These are phyloP conservation scores for Rhopalosiphum maidis DNA, from an alignment of 1,140 invertebrate species.

Conservation along the genomic window DNA sequence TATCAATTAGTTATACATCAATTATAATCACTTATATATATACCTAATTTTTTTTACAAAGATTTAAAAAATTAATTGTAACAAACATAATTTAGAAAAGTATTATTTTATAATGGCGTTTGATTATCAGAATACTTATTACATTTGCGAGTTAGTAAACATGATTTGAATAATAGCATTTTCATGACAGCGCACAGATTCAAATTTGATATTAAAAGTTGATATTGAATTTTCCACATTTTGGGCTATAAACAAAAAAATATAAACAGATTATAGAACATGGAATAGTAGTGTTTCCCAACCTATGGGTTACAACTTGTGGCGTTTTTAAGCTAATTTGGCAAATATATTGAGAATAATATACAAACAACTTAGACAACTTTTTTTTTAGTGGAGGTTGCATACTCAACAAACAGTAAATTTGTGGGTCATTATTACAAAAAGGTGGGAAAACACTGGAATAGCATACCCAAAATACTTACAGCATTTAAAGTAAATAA, in stretches of 20 bases:
- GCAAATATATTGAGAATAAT: too few species aligned
- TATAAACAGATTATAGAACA: background rate
- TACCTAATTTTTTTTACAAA: too few species aligned
- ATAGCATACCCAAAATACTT: slow-evolving; percentile 61
- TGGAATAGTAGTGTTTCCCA: background rate
- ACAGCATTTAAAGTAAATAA: slow-evolving; percentile 95
- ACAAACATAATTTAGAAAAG: slow-evolving; percentile 3
- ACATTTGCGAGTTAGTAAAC: slow-evolving; percentile 65
- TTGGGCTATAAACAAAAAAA: slow-evolving; percentile 70
- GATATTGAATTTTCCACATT: slow-evolving; percentile 76
- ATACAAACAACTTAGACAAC: too few species aligned
- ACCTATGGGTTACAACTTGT: too few species aligned
- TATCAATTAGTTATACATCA: too few species aligned
- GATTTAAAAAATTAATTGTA: too few species aligned
- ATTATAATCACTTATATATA: too few species aligned
- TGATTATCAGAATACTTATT: slow-evolving; percentile 57
- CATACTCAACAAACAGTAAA: too few species aligned
- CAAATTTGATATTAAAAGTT: slow-evolving; percentile 96
- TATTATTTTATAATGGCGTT: slow-evolving; percentile 55
- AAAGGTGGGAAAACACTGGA: too few species aligned
- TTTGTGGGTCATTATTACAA: too few species aligned
- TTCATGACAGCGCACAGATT: slow-evolving; percentile 95
- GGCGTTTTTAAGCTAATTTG: too few species aligned
- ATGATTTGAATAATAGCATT: slow-evolving; percentile 98
- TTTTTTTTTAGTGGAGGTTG: too few species aligned